Evolutionary conservation across 2,113 vertebrate species (phyloP), one percentile per base, ranked within the genome.

Genomic region (Microcebus ravelobensis): DNA sequence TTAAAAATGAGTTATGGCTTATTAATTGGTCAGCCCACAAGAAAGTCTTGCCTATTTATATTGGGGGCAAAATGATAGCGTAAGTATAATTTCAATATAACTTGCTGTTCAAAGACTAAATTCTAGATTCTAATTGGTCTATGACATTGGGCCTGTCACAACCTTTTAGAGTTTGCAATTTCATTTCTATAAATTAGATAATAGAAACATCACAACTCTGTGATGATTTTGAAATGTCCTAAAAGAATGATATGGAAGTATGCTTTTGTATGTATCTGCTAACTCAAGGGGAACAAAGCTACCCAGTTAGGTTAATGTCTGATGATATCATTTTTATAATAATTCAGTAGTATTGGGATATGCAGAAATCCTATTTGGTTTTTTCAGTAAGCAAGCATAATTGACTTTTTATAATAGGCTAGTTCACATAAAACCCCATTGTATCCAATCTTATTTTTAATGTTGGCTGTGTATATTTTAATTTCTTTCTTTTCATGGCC

Each of bases 1-100:
- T 89, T 89, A 77, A 88, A 87, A 90, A 70, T 91, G n/a, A 87
- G 4, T 65, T 93, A 59, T 77, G 65, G 7, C 27, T 84, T 68
- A 63, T 68, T 84, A 84, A 70, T 84, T 91, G 63, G 11, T 17
- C 93, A 88, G 20, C 29, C 21, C 34, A 68, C 25, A 31, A 76
- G 59, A 93, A 94, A 55, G 36, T 80, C 57, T 92, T 92, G 14
- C 36, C 5, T 61, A 2, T 57, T 93, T 59, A n/a, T 81, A 23
- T 63, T 63, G 20, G n/a, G 18, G 21, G 8, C 20, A 65, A 88
- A 74, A 45, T 86, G 8, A 12, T 48, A 57, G 29, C 5, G 0
- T 34, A 8, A 79, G n/a, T 91, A 25, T 79, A 12, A 34, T 87
- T 65, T 96, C 21, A 71, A 1, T 57, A 18, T 36, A 74, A 12